Percentiles rank a stretch among this genome's conserved stretches.
phyloP scores from a whole-genome alignment of 2,797 vertebrate species.

The Euthynnus affinis region DNA sequence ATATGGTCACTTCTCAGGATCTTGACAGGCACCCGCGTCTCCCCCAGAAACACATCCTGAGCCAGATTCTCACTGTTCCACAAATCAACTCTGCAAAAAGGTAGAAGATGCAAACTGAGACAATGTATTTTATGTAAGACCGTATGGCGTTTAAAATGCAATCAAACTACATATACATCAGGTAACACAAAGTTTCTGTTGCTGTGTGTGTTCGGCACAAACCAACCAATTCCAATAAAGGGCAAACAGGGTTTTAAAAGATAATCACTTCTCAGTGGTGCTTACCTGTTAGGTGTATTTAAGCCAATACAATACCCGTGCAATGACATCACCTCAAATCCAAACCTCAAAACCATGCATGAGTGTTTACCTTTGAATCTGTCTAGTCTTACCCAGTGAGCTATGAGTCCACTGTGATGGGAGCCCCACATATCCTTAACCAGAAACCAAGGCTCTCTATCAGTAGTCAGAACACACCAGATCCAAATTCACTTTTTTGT shows the following conservation, averaged over 20 bases:
- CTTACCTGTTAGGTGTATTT: slow-evolving; percentile 62
- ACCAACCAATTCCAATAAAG: slow-evolving; percentile 31
- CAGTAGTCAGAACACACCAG: slow-evolving; percentile 78
- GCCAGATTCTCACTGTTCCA: slow-evolving; percentile 98
- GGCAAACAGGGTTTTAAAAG: slow-evolving; percentile 17
- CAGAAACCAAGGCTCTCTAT: slow-evolving; percentile 80
- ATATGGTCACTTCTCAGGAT: slow-evolving; percentile 90
- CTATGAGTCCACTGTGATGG: slow-evolving; percentile 82
- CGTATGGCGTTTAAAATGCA: neutral
- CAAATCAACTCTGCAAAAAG: slow-evolving; percentile 93
- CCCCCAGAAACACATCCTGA: slow-evolving; percentile 96
- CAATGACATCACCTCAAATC: slow-evolving; percentile 84
- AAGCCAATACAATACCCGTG: slow-evolving; percentile 80
- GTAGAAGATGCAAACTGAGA: slow-evolving; percentile 44
- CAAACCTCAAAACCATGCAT: slow-evolving; percentile 88
- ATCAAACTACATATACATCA: slow-evolving; percentile 5
- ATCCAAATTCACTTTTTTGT: slow-evolving; percentile 64
- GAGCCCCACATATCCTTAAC: slow-evolving; percentile 78
- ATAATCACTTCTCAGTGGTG: slow-evolving; percentile 20
- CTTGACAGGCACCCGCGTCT: slow-evolving; percentile 95
- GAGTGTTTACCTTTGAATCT: slow-evolving; percentile 83
- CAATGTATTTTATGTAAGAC: slow-evolving; percentile 5
- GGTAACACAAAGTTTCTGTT: slow-evolving; percentile 1
- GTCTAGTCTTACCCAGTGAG: slow-evolving; percentile 93
- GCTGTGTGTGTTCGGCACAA: slow-evolving; percentile 39